Evolutionary conservation across 2,113 vertebrate genomes (phyloP).

Genomic region (Neofelis nebulosa): DNA sequence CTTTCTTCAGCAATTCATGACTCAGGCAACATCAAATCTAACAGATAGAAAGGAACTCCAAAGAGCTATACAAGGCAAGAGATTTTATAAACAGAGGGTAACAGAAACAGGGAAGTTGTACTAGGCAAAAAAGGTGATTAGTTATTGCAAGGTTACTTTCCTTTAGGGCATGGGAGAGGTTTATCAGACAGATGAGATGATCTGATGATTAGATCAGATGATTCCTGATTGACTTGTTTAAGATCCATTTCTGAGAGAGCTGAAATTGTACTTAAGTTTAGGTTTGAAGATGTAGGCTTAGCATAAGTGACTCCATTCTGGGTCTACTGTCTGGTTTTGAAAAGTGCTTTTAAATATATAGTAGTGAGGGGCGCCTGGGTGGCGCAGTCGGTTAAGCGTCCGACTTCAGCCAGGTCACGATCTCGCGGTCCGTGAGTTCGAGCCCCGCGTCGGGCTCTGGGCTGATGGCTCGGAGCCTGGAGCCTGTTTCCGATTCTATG

Average conservation of each 20-base stretch:
- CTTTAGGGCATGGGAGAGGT: background rate
- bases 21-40: background rate
- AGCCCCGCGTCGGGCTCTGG: no score
- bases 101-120: background rate
- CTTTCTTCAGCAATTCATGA: constrained; percentile 23
- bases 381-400: no score
- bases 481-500: no score
- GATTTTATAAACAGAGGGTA: background rate
- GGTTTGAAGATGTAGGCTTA: background rate
- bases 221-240: background rate
- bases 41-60: background rate
- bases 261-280: background rate
- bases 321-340: background rate
- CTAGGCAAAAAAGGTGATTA: background rate
- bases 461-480: no score
- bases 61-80: background rate
- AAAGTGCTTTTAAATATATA: background rate
- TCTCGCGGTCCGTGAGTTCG: no score
- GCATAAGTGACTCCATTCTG: background rate
- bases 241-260: background rate
- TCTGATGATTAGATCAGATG: background rate
- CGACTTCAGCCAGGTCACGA: no score
- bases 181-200: background rate
- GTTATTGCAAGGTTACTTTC: background rate
- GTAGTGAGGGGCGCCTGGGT: no score